These are phyloP conservation scores for Rhynchophorus ferrugineus DNA, from an alignment of 1,140 invertebrate genomes.

Conservation along the genomic window DNA sequence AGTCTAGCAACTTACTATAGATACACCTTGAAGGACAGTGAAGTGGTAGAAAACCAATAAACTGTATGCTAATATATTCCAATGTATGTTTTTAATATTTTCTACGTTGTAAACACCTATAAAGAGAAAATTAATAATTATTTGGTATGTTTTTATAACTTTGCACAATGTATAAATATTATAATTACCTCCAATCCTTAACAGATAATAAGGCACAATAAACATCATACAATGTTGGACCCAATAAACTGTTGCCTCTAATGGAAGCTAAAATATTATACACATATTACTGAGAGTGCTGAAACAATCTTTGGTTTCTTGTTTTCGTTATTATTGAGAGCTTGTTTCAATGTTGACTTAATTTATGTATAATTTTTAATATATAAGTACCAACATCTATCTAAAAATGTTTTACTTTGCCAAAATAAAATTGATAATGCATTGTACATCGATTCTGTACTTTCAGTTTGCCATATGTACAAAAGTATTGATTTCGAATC, in stretches of 20 bases:
- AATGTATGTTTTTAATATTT: constrained; percentile 70
- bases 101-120: constrained; percentile 82
- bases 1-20: constrained; percentile 51
- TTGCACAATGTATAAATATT: background rate
- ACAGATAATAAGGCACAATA: constrained; percentile 84
- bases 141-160: constrained; percentile 1
- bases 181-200: constrained; percentile 71
- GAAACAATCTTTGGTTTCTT: too few relatives aligned
- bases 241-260: constrained; percentile 86
- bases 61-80: constrained; percentile 74
- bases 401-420: too few relatives aligned
- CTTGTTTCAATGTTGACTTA: too few relatives aligned
- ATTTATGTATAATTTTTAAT: too few relatives aligned
- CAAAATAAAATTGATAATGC: too few relatives aligned
- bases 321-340: too few relatives aligned
- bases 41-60: constrained; percentile 84
- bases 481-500: too few relatives aligned
- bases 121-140: constrained; percentile 28
- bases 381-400: too few relatives aligned
- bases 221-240: constrained; percentile 90
- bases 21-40: constrained; percentile 70
- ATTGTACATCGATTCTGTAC: too few relatives aligned
- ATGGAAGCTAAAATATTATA: constrained; percentile 62
- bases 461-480: too few relatives aligned
- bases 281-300: too few relatives aligned